A percentile compares a stretch with the other conserved stretches of the same genome.
These are phyloP conservation scores for Sebastes taczanowskii DNA, from an alignment of 2,797 vertebrate genomes.

Conservation along the genomic window DNA sequence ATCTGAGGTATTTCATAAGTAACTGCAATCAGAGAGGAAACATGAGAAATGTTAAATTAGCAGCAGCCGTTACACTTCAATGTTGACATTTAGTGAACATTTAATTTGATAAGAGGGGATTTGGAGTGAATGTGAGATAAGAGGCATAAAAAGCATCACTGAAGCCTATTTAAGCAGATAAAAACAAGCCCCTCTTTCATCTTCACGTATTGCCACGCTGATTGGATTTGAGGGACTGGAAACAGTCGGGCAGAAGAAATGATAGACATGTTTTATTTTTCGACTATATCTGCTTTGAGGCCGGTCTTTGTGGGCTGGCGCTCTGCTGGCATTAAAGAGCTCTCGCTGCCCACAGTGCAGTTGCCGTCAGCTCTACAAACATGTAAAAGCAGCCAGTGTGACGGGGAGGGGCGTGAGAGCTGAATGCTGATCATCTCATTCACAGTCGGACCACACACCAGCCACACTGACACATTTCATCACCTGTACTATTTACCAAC, in stretches of 20 bases:
- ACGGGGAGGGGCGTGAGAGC: slow-evolving; percentile 56
- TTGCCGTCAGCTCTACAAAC: slow-evolving; percentile 66
- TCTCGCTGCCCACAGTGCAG: slow-evolving; percentile 58
- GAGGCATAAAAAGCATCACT: slow-evolving; percentile 52
- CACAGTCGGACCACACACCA: slow-evolving; percentile 53
- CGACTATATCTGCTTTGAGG: slow-evolving; percentile 46
- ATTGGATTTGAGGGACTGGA: slow-evolving; percentile 46
- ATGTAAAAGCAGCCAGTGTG: slow-evolving; percentile 75
- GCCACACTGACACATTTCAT: slow-evolving; percentile 63
- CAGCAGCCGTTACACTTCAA: slow-evolving; percentile 29
- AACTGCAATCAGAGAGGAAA: slow-evolving; percentile 28
- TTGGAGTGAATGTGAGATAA: slow-evolving; percentile 52
- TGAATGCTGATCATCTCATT: slow-evolving; percentile 76
- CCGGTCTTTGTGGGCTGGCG: slow-evolving; percentile 50
- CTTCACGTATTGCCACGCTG: slow-evolving; percentile 11
- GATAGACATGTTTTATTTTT: slow-evolving; percentile 51
- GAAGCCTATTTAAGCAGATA: slow-evolving; percentile 45
- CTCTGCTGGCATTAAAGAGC: slow-evolving; percentile 52
- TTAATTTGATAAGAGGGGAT: slow-evolving; percentile 58
- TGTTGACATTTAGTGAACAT: slow-evolving; percentile 57
- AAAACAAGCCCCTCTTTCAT: slow-evolving; percentile 50
- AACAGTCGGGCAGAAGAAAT: slow-evolving; percentile 37
- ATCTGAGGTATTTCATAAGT: slow-evolving; percentile 52
- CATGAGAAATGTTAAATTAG: slow-evolving; percentile 35
- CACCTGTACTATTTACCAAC: slow-evolving; percentile 59